A percentile compares a stretch with the other conserved stretches of the same genome.
Conservation (phyloP, 2,888 invertebrate species). For the Polyommatus iphigenia region DNA sequence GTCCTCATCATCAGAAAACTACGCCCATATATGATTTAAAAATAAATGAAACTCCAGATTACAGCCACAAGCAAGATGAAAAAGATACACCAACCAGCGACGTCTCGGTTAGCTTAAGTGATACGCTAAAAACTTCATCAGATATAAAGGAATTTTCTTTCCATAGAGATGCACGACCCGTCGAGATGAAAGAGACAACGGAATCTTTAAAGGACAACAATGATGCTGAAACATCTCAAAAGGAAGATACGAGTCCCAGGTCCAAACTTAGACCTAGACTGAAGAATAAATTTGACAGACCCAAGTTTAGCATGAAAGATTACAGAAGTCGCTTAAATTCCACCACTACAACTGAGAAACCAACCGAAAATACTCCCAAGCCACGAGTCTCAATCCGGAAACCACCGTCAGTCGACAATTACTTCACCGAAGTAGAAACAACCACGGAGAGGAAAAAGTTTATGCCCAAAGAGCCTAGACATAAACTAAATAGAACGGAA, state of each 20-base stretch:
- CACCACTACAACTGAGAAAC: constrained; percentile 72
- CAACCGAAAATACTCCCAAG: constrained; percentile 60
- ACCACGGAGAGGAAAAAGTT: constrained; percentile 76
- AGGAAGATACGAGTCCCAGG: constrained; percentile 55
- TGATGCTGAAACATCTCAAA: constrained; percentile 55
- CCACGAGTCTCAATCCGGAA: constrained; percentile 75
- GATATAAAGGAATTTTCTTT: constrained; percentile 64
- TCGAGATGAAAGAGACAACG: constrained; percentile 67
- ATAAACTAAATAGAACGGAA: constrained; percentile 58
- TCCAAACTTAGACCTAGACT: constrained; percentile 60
- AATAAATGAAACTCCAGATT: constrained; percentile 63
- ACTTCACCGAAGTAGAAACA: constrained; percentile 60
- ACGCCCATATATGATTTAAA: constrained; percentile 54
- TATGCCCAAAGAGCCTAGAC: constrained; percentile 73
- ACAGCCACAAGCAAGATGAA: constrained; percentile 75
- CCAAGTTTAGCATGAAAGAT: constrained; percentile 88
- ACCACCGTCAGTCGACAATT: constrained; percentile 62
- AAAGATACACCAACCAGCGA: constrained; percentile 78
- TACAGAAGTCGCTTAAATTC: constrained; percentile 84
- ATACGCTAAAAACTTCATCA: constrained; percentile 57
- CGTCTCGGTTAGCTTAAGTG: constrained; percentile 63
- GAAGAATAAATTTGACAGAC: constrained; percentile 82
- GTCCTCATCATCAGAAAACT: constrained; percentile 56
- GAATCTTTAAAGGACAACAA: constrained; percentile 49
- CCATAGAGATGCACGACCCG: constrained; percentile 70